phyloP scores from a whole-genome alignment of 1,140 invertebrate species.

The Pogonognathellus flavescens region DNA sequence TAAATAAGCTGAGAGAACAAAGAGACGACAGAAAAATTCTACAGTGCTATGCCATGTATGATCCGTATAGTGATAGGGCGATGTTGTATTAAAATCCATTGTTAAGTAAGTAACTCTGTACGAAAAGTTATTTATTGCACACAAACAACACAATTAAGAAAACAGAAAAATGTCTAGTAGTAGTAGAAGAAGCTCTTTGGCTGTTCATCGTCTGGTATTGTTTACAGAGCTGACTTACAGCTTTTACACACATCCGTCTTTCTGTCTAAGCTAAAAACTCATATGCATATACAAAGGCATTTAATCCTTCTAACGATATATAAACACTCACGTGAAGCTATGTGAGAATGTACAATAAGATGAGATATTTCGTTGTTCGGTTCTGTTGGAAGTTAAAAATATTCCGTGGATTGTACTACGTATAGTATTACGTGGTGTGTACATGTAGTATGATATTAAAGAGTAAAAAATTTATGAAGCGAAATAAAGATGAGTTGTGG shows the following conservation, averaged over 20 bases:
- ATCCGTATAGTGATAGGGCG: not conserved
- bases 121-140: slow-evolving; percentile 13
- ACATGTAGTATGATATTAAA: slow-evolving; percentile 7
- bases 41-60: not conserved
- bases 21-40: not conserved
- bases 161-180: not conserved
- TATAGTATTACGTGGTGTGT: not conserved
- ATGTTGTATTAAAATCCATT: not conserved
- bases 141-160: slow-evolving; percentile 4
- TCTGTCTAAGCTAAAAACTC: too few relatives aligned
- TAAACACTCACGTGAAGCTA: too few relatives aligned
- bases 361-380: not conserved
- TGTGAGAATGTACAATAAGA: not conserved
- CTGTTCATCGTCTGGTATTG: too few relatives aligned
- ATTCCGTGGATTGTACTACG: not conserved
- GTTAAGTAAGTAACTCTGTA: not conserved
- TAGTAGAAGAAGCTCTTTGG: not conserved
- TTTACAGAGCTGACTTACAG: too few relatives aligned
- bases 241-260: too few relatives aligned
- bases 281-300: too few relatives aligned
- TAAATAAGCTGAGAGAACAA: not conserved
- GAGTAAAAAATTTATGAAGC: slow-evolving; percentile 59
- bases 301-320: too few relatives aligned
- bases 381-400: not conserved
- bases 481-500: slow-evolving; percentile 59